Evolutionary conservation across 2,888 invertebrate genomes (phyloP), one percentile per base, ranked within the genome.

Genomic region (Drosophila anomelani): DNA sequence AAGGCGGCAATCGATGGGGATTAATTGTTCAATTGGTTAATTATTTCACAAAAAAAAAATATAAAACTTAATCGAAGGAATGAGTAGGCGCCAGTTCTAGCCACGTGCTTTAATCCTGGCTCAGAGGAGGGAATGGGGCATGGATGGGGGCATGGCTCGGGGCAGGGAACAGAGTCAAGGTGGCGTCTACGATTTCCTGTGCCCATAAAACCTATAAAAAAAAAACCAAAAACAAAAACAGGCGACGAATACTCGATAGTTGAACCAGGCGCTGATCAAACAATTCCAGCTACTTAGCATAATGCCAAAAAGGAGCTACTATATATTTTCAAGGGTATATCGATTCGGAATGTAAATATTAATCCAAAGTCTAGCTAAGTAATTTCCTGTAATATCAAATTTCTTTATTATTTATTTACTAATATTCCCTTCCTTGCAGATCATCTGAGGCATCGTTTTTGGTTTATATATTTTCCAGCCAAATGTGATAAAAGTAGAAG

Each of bases 221-320:
- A 43, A 9, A 36, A 29, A 20, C 71, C 69, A 72, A 26, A 76
- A 70, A 78, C 23, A 78, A 76, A 70, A 80, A 4, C 44, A 44
- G 83, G 81, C 81, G 81, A 85, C 80, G 81, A 82, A 77, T 77
- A 86, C 81, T 86, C 87, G 85, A 82, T 82, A 86, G 84, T 79
- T 63, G 59, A 72, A 81, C 79, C 79, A 86, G 64, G 77, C 84
- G 74, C 84, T 67, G 82, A 82, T 82, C 82, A 84, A 82, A 72
- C 63, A 72, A 46, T 69, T 58, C 58, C 26, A 44, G 36, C 70
- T 70, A 44, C 58, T 69, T 69, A 43, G 67, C 68, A 68, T 68
- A 68, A 49, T 34, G 49, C 38, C n/a, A 29, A 23, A 13, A 32
- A 7, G 41, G 41, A 38, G 32, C n/a, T 57, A 29, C 39, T 10